phyloP scores from a whole-genome alignment of 2,113 vertebrate genomes.

The Tupaia chinensis region DNA sequence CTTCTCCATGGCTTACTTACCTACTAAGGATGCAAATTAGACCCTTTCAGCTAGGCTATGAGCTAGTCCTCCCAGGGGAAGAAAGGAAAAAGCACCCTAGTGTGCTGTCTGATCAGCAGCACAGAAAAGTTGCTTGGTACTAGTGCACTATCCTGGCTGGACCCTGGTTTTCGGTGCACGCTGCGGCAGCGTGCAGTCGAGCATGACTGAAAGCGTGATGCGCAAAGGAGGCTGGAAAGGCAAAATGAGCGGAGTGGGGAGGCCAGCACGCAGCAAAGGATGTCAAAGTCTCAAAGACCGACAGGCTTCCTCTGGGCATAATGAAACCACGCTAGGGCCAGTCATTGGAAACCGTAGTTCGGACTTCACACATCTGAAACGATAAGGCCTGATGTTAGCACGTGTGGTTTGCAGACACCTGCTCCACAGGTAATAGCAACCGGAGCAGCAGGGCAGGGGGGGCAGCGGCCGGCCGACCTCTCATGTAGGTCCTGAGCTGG shows the following conservation, averaged over 20 bases:
- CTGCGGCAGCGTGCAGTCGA: not conserved
- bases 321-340: not conserved
- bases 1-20: not conserved
- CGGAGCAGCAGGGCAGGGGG: not conserved
- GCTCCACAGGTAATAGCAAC: constrained; percentile 19
- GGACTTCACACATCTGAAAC: not conserved
- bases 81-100: not conserved
- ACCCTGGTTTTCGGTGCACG: not conserved
- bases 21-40: not conserved
- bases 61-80: not conserved
- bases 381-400: not conserved
- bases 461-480: not conserved
- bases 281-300: not conserved
- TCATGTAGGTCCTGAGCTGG: not conserved
- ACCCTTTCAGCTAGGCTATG: not conserved
- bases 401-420: constrained; percentile 3
- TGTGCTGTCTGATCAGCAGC: not conserved
- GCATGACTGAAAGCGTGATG: not conserved
- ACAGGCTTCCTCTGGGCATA: constrained; percentile 6
- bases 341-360: not conserved
- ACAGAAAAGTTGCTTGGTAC: not conserved
- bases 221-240: not conserved
- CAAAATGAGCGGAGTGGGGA: not conserved
- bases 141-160: not conserved
- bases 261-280: not conserved